Evolutionary conservation across 1,140 invertebrate genomes (phyloP).

Genomic region (Nasonia giraulti): DNA sequence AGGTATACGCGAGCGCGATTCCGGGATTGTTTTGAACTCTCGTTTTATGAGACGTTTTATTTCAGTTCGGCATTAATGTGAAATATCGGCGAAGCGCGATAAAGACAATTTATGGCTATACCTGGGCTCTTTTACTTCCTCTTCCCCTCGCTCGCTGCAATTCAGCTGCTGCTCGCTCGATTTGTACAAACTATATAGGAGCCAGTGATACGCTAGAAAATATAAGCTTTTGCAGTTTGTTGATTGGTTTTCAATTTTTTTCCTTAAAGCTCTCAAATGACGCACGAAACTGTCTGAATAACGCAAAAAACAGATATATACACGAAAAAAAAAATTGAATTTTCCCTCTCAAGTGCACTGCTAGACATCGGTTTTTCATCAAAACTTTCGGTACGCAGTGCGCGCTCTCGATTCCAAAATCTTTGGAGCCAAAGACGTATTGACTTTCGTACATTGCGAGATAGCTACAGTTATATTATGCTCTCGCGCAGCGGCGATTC

Average conservation of each 20-base stretch:
- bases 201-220: neutral
- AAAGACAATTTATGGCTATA: constrained; percentile 50
- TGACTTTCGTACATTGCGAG: too few relatives aligned
- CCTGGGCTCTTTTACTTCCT: constrained; percentile 31
- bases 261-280: neutral
- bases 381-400: too few relatives aligned
- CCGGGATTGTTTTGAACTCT: constrained; percentile 48
- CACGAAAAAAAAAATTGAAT: neutral
- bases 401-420: too few relatives aligned
- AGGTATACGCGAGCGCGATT: constrained; percentile 4
- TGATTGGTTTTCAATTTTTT: neutral
- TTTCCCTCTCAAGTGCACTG: too few relatives aligned
- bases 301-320: neutral
- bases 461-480: too few relatives aligned
- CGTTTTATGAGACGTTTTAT: constrained; percentile 51
- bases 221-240: neutral
- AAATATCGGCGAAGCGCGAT: constrained; percentile 44
- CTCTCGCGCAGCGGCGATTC: too few relatives aligned
- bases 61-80: constrained; percentile 52
- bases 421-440: too few relatives aligned
- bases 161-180: neutral
- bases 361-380: too few relatives aligned
- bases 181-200: neutral
- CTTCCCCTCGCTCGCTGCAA: neutral
- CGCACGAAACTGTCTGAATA: neutral